phyloP scores from a whole-genome alignment of 2,113 vertebrate species.

The Tonatia bakeri region DNA sequence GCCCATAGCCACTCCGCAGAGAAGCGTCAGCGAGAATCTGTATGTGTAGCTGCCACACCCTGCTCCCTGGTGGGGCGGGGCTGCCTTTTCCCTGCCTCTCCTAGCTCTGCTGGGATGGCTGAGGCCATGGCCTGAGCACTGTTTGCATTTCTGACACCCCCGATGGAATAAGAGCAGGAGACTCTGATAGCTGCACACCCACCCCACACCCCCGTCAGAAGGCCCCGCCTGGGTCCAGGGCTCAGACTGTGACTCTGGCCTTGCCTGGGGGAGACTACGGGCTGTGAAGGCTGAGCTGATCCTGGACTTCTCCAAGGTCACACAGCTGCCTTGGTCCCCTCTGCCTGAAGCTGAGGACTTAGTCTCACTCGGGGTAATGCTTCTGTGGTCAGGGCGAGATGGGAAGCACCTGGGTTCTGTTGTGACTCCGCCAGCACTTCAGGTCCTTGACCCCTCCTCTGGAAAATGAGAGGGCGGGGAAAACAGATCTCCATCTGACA shows the following conservation, averaged over 20 bases:
- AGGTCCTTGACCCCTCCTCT: background rate
- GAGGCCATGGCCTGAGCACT: too few relatives aligned
- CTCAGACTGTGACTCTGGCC: background rate
- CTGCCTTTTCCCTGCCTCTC: background rate
- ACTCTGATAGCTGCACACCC: fast-evolving
- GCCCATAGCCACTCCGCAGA: too few relatives aligned
- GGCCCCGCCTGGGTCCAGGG: background rate
- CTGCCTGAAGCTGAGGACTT: too few relatives aligned
- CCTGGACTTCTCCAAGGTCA: background rate
- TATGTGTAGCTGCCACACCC: fast-evolving
- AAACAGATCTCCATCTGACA: too few relatives aligned
- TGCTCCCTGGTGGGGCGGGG: fast-evolving
- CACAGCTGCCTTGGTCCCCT: background rate
- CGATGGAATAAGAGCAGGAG: background rate
- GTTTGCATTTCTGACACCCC: background rate
- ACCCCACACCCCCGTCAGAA: background rate
- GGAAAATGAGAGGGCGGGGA: background rate
- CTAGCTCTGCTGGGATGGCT: background rate
- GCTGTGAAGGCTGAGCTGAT: background rate
- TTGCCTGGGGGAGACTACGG: background rate
- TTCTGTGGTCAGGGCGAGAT: background rate
- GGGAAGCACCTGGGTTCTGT: background rate
- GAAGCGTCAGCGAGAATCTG: background rate
- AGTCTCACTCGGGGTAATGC: background rate
- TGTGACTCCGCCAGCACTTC: fast-evolving